Evolutionary conservation across 2,797 vertebrate genomes (phyloP), one percentile per base, ranked within the genome.

Genomic region (Brachyrhaphis roseni): DNA sequence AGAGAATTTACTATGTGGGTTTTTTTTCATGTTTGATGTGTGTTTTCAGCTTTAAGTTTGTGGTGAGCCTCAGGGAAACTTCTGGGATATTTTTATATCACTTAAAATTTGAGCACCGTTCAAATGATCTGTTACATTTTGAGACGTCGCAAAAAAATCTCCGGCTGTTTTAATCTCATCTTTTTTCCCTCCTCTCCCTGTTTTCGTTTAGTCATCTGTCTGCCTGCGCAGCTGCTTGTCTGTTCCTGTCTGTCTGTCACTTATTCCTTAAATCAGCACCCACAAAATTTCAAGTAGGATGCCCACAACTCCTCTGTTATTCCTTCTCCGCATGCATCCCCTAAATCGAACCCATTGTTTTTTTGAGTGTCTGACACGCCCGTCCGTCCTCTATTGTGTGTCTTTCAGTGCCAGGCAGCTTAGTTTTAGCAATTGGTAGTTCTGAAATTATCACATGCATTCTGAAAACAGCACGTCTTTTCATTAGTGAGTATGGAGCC

Each of bases 71-170:
- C 13, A 26, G 81, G 76, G 64, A 11, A 77, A 76, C 76, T 84
- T 87, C 81, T 87, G 43, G 82, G 79, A 86, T 91, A 82, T 91
- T 92, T 92, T 88, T 85, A 85, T 76, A 84, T 90, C 79, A 71
- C 77, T 90, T 90, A 87, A 93, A 90, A 74, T 68, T 71, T 75
- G 74, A 89, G 84, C 90, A 78, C 79, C 53, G 55, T 86, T 73
- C 89, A 89, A 94, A 95, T 93, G 82, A 95, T 95, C 93, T 91
- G 94, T 87, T 86, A 82, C 79, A 84, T 88, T 81, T 92, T 78
- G 79, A 81, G 88, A 85, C 80, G 74, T 82, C 82, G 82, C 76
- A 85, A 80, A 90, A 90, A 84, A 88, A 82, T 87, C 81, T 91
- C 78, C 86, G 86, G 84, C 84, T 90, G 94, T 92, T 94, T 93